A percentile compares a stretch with the other conserved stretches of the same genome.
phyloP scores from a whole-genome alignment of 2,113 vertebrate species.

The Peromyscus polionotus region DNA sequence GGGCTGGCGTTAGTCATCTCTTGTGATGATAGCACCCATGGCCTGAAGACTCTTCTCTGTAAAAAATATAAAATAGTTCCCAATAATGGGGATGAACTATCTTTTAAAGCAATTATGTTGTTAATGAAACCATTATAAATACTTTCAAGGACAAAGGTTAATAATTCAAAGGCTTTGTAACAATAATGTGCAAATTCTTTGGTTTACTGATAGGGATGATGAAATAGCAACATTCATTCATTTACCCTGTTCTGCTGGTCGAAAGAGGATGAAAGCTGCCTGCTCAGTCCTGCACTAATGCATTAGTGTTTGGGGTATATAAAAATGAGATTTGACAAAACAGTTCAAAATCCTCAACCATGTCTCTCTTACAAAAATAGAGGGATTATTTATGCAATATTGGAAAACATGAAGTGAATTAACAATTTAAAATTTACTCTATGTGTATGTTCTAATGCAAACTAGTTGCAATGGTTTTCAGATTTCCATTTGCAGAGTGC shows the following conservation, averaged over 20 bases:
- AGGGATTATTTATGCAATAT: background rate
- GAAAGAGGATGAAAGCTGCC: background rate
- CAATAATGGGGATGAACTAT: background rate
- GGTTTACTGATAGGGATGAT: background rate
- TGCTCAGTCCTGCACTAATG: background rate
- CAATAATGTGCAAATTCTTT: background rate
- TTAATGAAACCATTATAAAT: constrained; percentile 25
- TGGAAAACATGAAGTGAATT: background rate
- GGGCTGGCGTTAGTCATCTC: background rate
- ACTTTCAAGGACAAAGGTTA: constrained; percentile 57
- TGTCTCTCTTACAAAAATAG: background rate
- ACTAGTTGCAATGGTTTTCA: background rate
- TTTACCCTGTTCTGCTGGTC: background rate
- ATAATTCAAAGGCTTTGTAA: background rate
- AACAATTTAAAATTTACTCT: background rate
- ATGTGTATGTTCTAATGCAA: background rate
- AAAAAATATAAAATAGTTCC: background rate
- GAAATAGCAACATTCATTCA: background rate
- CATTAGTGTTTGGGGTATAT: background rate
- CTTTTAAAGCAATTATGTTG: constrained; percentile 6
- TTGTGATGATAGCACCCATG: background rate
- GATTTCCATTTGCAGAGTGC: background rate
- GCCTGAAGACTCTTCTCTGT: background rate
- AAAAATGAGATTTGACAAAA: background rate
- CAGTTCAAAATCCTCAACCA: background rate